Percentiles rank a stretch among this genome's conserved stretches.
phyloP scores from a whole-genome alignment of 2,888 invertebrate genomes.

The Lasioglossum malachurum region DNA sequence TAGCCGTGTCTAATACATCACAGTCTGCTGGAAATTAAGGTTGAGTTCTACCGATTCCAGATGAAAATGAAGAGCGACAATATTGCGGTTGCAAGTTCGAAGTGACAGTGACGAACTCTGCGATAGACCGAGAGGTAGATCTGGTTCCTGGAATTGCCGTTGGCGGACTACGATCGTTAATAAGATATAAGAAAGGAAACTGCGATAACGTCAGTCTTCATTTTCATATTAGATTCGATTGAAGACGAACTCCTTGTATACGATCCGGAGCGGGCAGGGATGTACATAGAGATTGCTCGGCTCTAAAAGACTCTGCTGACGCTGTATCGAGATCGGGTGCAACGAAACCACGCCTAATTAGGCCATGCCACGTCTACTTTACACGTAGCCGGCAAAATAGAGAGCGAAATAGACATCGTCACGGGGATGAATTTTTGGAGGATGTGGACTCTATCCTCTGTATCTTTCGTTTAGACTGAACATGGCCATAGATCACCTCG shows the following conservation, averaged over 20 bases:
- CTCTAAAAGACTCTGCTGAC: not conserved
- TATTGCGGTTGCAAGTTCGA: not conserved
- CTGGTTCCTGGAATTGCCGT: not conserved
- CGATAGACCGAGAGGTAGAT: not conserved
- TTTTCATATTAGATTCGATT: not conserved
- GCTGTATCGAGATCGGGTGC: not conserved
- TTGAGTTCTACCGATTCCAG: not conserved
- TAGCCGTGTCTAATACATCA: no score
- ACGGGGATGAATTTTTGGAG: not conserved
- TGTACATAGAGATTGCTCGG: not conserved
- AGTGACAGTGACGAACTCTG: not conserved
- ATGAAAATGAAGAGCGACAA: not conserved
- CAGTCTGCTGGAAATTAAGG: no score
- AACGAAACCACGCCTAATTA: not conserved
- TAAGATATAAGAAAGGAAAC: not conserved
- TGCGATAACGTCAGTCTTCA: constrained; percentile 13
- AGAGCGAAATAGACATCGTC: not conserved
- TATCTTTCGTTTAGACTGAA: not conserved
- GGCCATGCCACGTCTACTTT: not conserved
- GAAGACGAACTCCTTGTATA: not conserved
- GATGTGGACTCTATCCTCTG: not conserved
- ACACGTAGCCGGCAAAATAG: not conserved
- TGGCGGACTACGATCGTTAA: not conserved
- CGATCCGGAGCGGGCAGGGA: not conserved
- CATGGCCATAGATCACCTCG: not conserved